Evolutionary conservation across 2,888 invertebrate genomes (phyloP).

Genomic region (Eudemis profundana): DNA sequence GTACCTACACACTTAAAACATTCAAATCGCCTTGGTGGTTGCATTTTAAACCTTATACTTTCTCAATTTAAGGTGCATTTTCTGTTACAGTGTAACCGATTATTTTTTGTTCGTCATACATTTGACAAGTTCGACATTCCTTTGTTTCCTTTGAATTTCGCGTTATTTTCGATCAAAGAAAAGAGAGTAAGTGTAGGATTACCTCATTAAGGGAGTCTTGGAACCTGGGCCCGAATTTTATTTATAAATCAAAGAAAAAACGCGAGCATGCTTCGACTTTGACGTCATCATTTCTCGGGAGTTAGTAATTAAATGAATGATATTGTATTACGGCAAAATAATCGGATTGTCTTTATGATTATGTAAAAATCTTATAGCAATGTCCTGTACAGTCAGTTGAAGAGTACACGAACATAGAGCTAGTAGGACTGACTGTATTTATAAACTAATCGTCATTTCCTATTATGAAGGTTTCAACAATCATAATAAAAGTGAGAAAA

Average conservation of each 20-base stretch:
- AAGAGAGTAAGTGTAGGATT: slow-evolving; percentile 22
- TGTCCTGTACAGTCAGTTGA: no score
- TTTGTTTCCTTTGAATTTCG: slow-evolving; percentile 38
- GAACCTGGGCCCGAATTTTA: slow-evolving; percentile 6
- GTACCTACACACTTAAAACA: slow-evolving; percentile 8
- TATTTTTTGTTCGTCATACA: slow-evolving; percentile 22
- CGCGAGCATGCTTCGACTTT: neutral
- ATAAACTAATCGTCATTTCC: no score
- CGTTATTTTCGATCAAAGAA: slow-evolving; percentile 37
- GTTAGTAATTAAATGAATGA: neutral
- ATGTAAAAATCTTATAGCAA: no score
- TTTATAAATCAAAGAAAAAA: slow-evolving; percentile 19
- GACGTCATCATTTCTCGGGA: neutral
- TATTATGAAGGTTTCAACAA: no score
- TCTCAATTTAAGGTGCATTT: neutral
- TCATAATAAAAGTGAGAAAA: no score
- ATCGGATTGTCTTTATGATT: neutral
- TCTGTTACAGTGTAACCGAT: neutral
- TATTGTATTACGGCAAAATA: neutral
- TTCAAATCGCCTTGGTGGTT: neutral
- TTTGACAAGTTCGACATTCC: slow-evolving; percentile 22
- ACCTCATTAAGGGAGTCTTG: slow-evolving; percentile 31
- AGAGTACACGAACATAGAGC: no score
- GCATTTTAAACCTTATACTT: neutral
- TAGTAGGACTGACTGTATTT: no score